A percentile compares a stretch with the other conserved stretches of the same genome.
Conservation (phyloP, 2,888 invertebrate species). For the Tipula confusa region DNA sequence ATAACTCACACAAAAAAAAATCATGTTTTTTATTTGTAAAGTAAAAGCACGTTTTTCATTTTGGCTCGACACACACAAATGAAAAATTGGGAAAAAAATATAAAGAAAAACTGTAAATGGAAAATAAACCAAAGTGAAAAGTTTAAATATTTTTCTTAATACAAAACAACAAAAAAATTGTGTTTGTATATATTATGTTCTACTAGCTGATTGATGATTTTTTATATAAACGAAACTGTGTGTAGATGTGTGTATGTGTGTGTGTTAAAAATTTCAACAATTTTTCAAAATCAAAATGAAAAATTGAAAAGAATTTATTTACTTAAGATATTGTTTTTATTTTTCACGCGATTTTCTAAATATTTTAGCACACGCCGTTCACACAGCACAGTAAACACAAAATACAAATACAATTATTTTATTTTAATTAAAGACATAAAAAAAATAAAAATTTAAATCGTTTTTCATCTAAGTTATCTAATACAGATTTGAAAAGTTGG, state of each 20-base stretch:
- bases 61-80: not conserved
- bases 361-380: not conserved
- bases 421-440: not conserved
- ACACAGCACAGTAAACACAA: too few relatives aligned
- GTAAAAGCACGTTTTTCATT: not conserved
- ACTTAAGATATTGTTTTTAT: not conserved
- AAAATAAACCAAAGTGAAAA: slow-evolving; percentile 25
- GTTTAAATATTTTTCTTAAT: not conserved
- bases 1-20: not conserved
- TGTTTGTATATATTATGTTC: too few relatives aligned
- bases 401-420: not conserved
- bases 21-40: not conserved
- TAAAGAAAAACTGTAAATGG: not conserved
- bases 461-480: not conserved
- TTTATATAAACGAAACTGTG: not conserved
- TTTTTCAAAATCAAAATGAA: slow-evolving; percentile 14
- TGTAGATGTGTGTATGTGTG: not conserved
- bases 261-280: not conserved
- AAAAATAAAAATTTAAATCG: not conserved
- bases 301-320: slow-evolving; percentile 15
- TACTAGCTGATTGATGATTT: not conserved
- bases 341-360: slow-evolving; percentile 9
- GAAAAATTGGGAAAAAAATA: not conserved
- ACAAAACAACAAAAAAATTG: not conserved
- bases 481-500: not conserved